phyloP scores from a whole-genome alignment of 2,888 invertebrate species.

The Chrysolina oricalcia region DNA sequence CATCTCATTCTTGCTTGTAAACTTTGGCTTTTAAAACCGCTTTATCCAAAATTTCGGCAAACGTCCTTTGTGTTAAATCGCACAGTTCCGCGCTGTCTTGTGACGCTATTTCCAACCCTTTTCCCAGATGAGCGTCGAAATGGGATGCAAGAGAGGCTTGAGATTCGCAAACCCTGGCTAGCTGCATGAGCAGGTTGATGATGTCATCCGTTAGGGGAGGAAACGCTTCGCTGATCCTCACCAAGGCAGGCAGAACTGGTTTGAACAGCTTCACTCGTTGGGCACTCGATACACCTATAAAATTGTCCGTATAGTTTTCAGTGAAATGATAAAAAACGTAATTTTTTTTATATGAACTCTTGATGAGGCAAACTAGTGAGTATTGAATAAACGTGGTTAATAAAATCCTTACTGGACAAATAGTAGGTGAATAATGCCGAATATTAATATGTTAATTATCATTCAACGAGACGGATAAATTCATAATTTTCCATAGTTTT shows the following conservation, averaged over 20 bases:
- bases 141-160: constrained; percentile 81
- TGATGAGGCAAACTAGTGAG: no score
- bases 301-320: background rate
- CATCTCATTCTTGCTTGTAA: constrained; percentile 71
- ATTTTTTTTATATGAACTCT: no score
- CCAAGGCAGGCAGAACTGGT: constrained; percentile 88
- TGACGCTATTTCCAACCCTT: constrained; percentile 66
- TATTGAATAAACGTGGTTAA: no score
- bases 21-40: constrained; percentile 80
- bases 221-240: constrained; percentile 91
- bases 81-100: constrained; percentile 68
- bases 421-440: no score
- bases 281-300: constrained; percentile 83
- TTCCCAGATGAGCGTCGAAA: constrained; percentile 68
- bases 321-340: no score
- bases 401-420: no score
- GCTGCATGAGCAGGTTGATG: constrained; percentile 86
- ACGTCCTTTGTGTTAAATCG: constrained; percentile 73
- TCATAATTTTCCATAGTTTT: no score
- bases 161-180: constrained; percentile 89
- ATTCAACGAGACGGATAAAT: no score
- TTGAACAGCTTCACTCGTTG: constrained; percentile 88
- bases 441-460: no score
- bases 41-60: constrained; percentile 77
- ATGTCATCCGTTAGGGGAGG: constrained; percentile 94